Evolutionary conservation across 2,113 vertebrate species (phyloP).

Genomic region (Ailuropoda melanoleuca): DNA sequence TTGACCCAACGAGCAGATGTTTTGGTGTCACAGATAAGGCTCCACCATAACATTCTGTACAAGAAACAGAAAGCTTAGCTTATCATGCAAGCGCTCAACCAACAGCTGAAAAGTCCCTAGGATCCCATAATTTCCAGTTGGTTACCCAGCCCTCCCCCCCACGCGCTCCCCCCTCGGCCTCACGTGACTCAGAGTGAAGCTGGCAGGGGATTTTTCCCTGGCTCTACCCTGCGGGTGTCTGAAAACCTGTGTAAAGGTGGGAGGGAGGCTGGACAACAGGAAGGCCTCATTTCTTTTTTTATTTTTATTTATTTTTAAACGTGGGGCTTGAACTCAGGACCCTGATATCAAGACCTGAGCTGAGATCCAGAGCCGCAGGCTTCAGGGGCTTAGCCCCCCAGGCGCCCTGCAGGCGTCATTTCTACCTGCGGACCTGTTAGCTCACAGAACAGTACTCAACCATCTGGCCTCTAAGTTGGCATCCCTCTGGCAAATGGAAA

Average conservation of each 20-base stretch:
- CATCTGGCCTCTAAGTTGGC: neutral
- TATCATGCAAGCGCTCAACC: neutral
- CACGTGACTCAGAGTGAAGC: neutral
- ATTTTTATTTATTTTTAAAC: neutral
- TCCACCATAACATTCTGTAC: neutral
- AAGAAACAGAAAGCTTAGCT: neutral
- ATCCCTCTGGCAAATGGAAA: neutral
- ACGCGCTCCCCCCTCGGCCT: neutral
- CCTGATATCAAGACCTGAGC: neutral
- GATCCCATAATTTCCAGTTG: constrained; percentile 54
- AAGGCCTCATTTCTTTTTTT: neutral
- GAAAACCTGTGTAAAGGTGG: neutral
- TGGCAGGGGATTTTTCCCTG: neutral
- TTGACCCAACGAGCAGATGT: neutral
- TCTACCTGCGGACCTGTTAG: neutral
- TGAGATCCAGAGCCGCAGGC: neutral
- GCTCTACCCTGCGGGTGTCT: neutral
- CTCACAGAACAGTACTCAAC: neutral
- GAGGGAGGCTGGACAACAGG: neutral
- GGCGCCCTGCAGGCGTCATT: neutral
- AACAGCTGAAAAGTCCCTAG: constrained; percentile 37
- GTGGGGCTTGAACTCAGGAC: neutral
- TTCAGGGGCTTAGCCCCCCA: neutral
- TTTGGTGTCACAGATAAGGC: neutral
- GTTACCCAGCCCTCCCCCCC: neutral